Evolutionary conservation across 2,888 invertebrate genomes (phyloP).

Genomic region (Poecilus cupreus): DNA sequence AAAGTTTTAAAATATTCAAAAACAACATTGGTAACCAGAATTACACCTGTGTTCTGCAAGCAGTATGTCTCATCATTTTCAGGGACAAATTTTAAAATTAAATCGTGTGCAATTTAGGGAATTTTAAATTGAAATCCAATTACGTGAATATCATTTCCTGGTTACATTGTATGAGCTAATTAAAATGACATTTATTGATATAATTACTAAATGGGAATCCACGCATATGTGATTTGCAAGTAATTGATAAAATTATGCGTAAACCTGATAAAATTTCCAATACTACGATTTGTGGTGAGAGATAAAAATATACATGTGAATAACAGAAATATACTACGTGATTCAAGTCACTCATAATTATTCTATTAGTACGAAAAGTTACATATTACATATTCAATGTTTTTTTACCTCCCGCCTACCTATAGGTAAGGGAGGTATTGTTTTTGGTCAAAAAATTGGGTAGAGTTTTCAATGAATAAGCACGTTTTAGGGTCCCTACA

Average conservation of each 20-base stretch:
- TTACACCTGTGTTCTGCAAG: not conserved
- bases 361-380: too few species aligned
- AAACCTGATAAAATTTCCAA: not conserved
- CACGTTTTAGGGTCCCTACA: too few species aligned
- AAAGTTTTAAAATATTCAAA: not conserved
- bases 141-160: not conserved
- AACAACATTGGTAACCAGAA: not conserved
- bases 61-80: not conserved
- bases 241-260: not conserved
- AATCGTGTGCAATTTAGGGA: not conserved
- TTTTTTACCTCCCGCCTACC: too few species aligned
- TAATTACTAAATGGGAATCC: not conserved
- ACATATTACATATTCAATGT: too few species aligned
- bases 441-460: too few species aligned
- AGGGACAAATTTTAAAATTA: not conserved
- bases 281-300: not conserved
- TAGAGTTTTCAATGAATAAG: too few species aligned
- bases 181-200: not conserved
- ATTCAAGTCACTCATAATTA: too few species aligned
- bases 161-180: not conserved
- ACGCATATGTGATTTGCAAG: not conserved
- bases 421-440: too few species aligned
- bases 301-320: not conserved
- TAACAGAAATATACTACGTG: too few species aligned
- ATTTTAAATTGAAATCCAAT: slow-evolving; percentile 1